These are phyloP conservation scores for Rhagoletis zephyria DNA, from an alignment of 1,140 invertebrate genomes.

Conservation along the genomic window DNA sequence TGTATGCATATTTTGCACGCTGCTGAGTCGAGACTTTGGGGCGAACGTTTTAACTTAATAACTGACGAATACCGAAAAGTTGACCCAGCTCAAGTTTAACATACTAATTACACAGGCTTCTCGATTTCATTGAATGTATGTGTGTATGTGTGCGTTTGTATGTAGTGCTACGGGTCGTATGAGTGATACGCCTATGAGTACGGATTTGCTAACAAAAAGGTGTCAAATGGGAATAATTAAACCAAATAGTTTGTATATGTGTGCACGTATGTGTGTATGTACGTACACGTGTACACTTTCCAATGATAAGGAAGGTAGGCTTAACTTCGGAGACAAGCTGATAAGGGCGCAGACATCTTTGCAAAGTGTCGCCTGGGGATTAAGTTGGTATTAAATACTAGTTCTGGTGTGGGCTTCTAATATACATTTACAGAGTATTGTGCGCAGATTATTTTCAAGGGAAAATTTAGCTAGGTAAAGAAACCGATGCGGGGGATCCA, in stretches of 20 bases:
- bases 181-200: background rate
- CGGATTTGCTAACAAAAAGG: background rate
- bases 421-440: background rate
- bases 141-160: background rate
- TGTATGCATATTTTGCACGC: background rate
- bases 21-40: background rate
- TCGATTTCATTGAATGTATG: background rate
- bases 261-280: background rate
- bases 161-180: background rate
- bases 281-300: background rate
- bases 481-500: background rate
- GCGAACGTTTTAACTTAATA: conserved; percentile 23
- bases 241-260: background rate
- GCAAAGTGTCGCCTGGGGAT: background rate
- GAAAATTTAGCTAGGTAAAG: background rate
- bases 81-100: conserved; percentile 25
- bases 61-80: background rate
- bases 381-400: background rate
- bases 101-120: conserved; percentile 18
- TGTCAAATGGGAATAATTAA: conserved; percentile 28
- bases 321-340: background rate
- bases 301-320: background rate
- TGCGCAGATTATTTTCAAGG: background rate
- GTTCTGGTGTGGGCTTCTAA: background rate
- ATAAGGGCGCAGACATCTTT: background rate